Evolutionary conservation across 1,140 invertebrate genomes (phyloP).

Genomic region (Megalonaias nervosa): DNA sequence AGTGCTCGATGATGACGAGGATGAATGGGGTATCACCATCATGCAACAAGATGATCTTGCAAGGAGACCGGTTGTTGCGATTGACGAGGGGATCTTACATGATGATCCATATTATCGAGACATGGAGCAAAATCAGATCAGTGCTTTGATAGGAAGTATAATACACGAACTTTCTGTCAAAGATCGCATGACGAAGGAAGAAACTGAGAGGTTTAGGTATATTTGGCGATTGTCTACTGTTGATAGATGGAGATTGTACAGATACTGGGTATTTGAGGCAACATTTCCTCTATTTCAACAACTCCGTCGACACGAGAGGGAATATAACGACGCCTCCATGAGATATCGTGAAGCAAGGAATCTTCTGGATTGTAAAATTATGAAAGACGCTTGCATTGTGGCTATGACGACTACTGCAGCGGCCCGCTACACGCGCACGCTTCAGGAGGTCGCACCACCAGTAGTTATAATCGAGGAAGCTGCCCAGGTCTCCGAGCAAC

Average conservation of each 20-base stretch:
- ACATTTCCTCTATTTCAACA: slow-evolving; percentile 3
- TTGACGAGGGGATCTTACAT: too few species aligned
- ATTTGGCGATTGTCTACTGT: slow-evolving; percentile 50
- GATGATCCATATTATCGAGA: too few species aligned
- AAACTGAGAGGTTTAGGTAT: slow-evolving; percentile 15
- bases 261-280: slow-evolving; percentile 49
- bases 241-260: slow-evolving; percentile 63
- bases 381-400: slow-evolving; percentile 52
- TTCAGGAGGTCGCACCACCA: slow-evolving; percentile 38
- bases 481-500: slow-evolving; percentile 60
- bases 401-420: slow-evolving; percentile 66
- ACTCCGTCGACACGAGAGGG: background rate
- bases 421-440: slow-evolving; percentile 28
- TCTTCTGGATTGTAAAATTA: slow-evolving; percentile 44
- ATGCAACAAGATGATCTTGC: too few species aligned
- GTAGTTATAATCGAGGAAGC: slow-evolving; percentile 64
- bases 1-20: too few species aligned
- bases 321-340: slow-evolving; percentile 31
- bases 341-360: slow-evolving; percentile 28
- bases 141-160: background rate
- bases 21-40: too few species aligned
- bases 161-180: background rate
- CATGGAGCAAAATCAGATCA: too few species aligned
- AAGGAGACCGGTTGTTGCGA: too few species aligned
- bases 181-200: slow-evolving; percentile 15